phyloP scores from a whole-genome alignment of 2,113 vertebrate species.

The Equus quagga region DNA sequence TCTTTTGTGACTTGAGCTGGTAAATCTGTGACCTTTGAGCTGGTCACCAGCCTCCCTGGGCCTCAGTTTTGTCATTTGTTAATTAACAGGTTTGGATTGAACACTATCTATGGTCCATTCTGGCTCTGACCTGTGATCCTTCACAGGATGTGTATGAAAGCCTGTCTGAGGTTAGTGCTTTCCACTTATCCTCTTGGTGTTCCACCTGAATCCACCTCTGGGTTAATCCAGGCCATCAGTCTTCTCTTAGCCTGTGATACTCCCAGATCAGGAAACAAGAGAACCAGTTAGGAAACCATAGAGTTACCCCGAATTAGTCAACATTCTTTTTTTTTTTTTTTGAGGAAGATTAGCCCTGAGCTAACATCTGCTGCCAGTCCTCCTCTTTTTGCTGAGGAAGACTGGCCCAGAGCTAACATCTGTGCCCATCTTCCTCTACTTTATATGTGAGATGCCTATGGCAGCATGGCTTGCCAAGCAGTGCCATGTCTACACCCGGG shows the following conservation, averaged over 20 bases:
- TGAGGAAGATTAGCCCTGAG: too few relatives aligned
- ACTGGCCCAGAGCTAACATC: too few relatives aligned
- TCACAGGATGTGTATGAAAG: neutral
- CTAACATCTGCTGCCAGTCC: too few relatives aligned
- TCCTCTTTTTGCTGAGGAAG: too few relatives aligned
- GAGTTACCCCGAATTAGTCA: neutral
- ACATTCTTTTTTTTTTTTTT: neutral
- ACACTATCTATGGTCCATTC: neutral
- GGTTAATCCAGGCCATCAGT: neutral
- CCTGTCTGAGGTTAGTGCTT: neutral
- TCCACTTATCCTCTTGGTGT: neutral
- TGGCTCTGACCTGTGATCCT: neutral
- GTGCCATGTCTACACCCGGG: too few relatives aligned
- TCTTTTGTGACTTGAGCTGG: neutral
- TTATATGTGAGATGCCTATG: too few relatives aligned
- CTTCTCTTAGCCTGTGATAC: conserved; percentile 60
- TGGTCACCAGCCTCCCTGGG: neutral
- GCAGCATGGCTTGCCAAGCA: too few relatives aligned
- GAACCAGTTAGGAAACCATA: conserved; percentile 61
- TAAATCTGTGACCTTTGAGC: neutral
- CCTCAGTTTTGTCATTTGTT: neutral
- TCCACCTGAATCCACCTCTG: neutral
- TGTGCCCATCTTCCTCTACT: too few relatives aligned
- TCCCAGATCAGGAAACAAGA: conserved; percentile 59
- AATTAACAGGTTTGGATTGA: neutral